Conservation (phyloP, 1,140 invertebrate genomes). For the Drosophila orena region DNA sequence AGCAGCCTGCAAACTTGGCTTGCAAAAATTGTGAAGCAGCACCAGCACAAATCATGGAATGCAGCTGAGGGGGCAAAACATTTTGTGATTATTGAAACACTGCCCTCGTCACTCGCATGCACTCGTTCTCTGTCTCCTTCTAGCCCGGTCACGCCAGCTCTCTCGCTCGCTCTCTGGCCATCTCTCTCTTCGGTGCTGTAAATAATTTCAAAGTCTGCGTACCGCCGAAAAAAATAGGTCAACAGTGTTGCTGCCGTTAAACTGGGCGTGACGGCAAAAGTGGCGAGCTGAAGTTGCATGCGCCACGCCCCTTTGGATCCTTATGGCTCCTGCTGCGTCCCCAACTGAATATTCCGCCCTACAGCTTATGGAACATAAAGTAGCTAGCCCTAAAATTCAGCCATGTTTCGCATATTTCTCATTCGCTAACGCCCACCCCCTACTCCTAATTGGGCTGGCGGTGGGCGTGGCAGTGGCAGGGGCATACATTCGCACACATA, state of each 20-base stretch:
- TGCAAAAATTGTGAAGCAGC: constrained; percentile 62
- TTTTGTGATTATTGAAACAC: constrained; percentile 69
- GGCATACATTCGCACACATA: constrained; percentile 16
- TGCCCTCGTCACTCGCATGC: constrained; percentile 20
- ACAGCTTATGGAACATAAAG: constrained; percentile 41
- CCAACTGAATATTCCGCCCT: background rate
- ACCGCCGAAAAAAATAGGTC: constrained; percentile 69
- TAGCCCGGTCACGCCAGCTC: constrained; percentile 1
- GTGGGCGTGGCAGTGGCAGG: constrained; percentile 65
- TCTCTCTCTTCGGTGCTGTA: constrained; percentile 54
- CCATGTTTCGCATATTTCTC: constrained; percentile 18
- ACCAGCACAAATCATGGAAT: constrained; percentile 24
- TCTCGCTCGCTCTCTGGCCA: constrained; percentile 3
- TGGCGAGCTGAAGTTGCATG: constrained; percentile 75
- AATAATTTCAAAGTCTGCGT: constrained; percentile 74
- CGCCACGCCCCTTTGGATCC: constrained; percentile 33
- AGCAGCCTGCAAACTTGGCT: constrained; percentile 57
- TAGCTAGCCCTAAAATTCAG: constrained; percentile 27
- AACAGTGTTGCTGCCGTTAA: constrained; percentile 68
- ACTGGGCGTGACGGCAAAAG: constrained; percentile 75
- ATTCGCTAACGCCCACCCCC: constrained; percentile 17
- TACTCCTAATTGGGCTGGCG: constrained; percentile 60
- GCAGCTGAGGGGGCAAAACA: constrained; percentile 12
- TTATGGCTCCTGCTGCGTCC: background rate
- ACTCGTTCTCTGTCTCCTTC: constrained; percentile 10